Conservation (phyloP, 2,797 vertebrate species). For the Anguilla megastoma region DNA sequence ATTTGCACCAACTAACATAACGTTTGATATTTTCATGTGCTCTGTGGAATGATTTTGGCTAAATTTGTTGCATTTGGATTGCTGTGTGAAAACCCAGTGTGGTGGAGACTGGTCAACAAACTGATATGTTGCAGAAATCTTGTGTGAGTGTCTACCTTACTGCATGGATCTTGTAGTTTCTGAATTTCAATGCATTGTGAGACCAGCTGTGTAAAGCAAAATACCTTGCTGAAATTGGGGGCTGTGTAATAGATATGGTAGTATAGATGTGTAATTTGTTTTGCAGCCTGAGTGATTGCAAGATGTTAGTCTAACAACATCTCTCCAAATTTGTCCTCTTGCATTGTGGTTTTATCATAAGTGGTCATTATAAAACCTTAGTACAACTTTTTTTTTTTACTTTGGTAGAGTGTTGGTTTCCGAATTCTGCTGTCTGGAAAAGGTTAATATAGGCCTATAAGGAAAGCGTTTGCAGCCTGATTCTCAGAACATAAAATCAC, state of each 20-base stretch:
- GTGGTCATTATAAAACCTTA: neutral
- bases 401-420: neutral
- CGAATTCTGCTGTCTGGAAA: neutral
- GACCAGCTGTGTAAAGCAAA: neutral
- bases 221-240: neutral
- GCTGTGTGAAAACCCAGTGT: neutral
- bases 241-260: neutral
- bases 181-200: neutral
- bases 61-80: neutral
- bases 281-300: neutral
- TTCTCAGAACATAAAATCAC: neutral
- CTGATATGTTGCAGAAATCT: neutral
- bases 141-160: neutral
- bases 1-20: neutral
- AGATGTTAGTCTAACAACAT: neutral
- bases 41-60: neutral
- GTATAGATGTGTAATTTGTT: neutral
- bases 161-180: neutral
- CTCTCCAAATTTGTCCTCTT: neutral
- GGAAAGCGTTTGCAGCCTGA: neutral
- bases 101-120: neutral
- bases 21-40: neutral
- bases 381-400: neutral
- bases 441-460: too few species aligned
- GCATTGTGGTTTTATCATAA: neutral